Conservation (phyloP, 2,888 invertebrate genomes). For the Tetheella fluctuosa region DNA sequence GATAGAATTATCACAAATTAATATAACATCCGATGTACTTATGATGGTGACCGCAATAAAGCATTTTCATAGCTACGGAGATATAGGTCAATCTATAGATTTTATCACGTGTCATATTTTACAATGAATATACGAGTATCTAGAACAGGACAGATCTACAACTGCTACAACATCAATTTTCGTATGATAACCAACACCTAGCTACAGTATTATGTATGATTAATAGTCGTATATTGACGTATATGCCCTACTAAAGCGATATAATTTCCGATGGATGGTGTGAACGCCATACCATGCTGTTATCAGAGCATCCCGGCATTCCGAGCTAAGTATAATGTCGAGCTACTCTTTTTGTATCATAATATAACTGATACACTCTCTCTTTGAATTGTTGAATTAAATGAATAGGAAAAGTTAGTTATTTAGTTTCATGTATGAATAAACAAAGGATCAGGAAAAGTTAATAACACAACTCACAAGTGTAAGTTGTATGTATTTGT, state of each 20-base stretch:
- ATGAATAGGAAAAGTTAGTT: too few species aligned
- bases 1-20: too few species aligned
- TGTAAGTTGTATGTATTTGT: too few species aligned
- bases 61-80: too few species aligned
- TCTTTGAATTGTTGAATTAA: too few species aligned
- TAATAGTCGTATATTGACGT: neutral
- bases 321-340: constrained; percentile 27
- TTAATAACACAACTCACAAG: too few species aligned
- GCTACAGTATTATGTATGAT: constrained; percentile 4
- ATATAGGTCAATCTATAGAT: too few species aligned
- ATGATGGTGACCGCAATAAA: too few species aligned
- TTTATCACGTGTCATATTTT: constrained; percentile 3
- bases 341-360: neutral
- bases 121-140: constrained; percentile 14
- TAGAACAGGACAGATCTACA: neutral
- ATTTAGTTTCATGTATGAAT: too few species aligned
- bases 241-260: constrained; percentile 9
- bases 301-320: constrained; percentile 47
- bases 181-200: neutral
- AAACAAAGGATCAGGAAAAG: too few species aligned
- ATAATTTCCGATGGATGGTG: constrained; percentile 25
- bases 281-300: constrained; percentile 36
- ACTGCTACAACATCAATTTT: constrained; percentile 6
- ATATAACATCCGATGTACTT: too few species aligned
- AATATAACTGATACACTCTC: neutral